Evolutionary conservation across 1,140 invertebrate species (phyloP).

Genomic region (Cataglyphis hispanica): DNA sequence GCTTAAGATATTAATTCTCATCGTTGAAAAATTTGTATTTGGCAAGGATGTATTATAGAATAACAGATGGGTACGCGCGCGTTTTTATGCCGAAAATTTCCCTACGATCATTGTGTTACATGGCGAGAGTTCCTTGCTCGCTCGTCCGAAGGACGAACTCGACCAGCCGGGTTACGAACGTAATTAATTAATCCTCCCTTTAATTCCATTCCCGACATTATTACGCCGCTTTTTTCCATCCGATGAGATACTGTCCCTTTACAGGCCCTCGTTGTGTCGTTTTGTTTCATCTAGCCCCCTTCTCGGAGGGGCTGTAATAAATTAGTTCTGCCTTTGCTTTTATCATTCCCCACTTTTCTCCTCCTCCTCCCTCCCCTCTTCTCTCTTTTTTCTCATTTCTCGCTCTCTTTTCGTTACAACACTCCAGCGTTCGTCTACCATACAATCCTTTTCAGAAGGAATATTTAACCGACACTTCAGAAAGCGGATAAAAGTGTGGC

Average conservation of each 20-base stretch:
- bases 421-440: slow-evolving; percentile 3
- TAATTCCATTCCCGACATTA: slow-evolving; percentile 57
- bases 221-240: slow-evolving; percentile 59
- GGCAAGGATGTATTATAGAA: background rate
- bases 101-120: slow-evolving; percentile 8
- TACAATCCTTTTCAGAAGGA: slow-evolving; percentile 50
- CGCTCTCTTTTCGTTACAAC: background rate
- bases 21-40: background rate
- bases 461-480: slow-evolving; percentile 57
- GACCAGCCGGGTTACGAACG: slow-evolving; percentile 33
- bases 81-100: slow-evolving; percentile 2
- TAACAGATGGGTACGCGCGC: background rate
- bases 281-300: slow-evolving; percentile 39
- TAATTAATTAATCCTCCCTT: slow-evolving; percentile 66
- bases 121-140: background rate
- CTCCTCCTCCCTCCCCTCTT: background rate
- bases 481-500: slow-evolving; percentile 39
- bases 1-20: background rate
- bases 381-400: background rate
- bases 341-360: slow-evolving; percentile 28
- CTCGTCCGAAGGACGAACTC: slow-evolving; percentile 31
- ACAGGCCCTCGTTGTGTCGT: slow-evolving; percentile 16
- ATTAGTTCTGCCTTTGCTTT: slow-evolving; percentile 58
- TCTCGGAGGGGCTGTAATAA: slow-evolving; percentile 48
- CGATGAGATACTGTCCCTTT: slow-evolving; percentile 61